Evolutionary conservation across 2,797 vertebrate genomes (phyloP).

Genomic region (Champsocephalus esox): DNA sequence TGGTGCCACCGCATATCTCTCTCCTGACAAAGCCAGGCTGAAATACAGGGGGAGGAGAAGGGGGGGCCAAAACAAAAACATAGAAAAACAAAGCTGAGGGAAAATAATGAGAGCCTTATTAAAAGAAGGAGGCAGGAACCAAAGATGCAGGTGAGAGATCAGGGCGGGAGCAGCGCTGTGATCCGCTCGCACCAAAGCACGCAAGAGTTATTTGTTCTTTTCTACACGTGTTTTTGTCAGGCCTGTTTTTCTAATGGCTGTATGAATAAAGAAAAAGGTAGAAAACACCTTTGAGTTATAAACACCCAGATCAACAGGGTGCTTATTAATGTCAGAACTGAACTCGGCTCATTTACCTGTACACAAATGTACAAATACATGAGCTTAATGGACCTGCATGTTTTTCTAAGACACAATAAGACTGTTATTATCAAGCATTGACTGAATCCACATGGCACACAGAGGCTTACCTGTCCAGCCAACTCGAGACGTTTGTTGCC

Average conservation of each 20-base stretch:
- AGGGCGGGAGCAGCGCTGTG: constrained; percentile 63
- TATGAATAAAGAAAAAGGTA: constrained; percentile 32
- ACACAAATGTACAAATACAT: constrained; percentile 18
- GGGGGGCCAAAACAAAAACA: constrained; percentile 83
- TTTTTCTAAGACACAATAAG: constrained; percentile 3
- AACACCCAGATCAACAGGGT: constrained; percentile 15
- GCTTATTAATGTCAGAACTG: constrained; percentile 22
- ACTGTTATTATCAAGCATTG: neutral
- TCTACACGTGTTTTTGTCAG: constrained; percentile 26
- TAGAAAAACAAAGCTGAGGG: constrained; percentile 89
- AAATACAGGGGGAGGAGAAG: constrained; percentile 72
- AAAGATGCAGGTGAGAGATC: constrained; percentile 86
- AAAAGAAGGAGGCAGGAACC: constrained; percentile 77
- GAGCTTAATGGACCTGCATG: neutral
- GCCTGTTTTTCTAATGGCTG: constrained; percentile 30
- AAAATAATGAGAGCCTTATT: constrained; percentile 97
- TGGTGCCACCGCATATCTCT: constrained; percentile 93
- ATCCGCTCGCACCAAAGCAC: constrained; percentile 67
- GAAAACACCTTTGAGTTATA: constrained; percentile 37
- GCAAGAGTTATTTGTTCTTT: constrained; percentile 8
- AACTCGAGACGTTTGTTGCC: constrained; percentile 98
- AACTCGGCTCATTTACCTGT: constrained; percentile 19
- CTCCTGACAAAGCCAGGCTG: constrained; percentile 93
- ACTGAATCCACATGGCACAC: constrained; percentile 8
- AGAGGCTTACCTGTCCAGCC: constrained; percentile 93